Evolutionary conservation across 2,797 vertebrate genomes (phyloP), one percentile per base, ranked within the genome.

Genomic region (Peromyscus eremicus): DNA sequence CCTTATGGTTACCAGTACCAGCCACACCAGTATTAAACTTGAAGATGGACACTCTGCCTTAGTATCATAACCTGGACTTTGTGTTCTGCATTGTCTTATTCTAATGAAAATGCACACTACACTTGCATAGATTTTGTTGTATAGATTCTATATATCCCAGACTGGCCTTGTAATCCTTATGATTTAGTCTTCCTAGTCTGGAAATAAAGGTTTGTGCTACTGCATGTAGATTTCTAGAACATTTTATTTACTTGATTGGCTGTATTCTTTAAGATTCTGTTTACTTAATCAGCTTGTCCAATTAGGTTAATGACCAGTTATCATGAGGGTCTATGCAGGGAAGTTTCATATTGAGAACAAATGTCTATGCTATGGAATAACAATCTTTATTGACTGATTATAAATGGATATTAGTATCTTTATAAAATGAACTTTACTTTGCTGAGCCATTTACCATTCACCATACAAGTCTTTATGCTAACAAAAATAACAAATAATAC

Each of bases 201-300:
- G 10, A 1, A 85, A 49, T 49, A 68, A 0, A 23, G 10, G 62
- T n/a, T 49, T 85, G 29, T 68, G 10, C 17, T 49, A 32, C 29
- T 68, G 43, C 34, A 11, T 49, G 1, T 17, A 62, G 29, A 32
- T 49, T 57, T 90, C 52, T 55, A 77, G 29, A 82, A 21, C 82
- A 71, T 92, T 90, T 92, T 40, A 92, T 71, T 62, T 68, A 76
- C 17, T 76, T 94, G 14, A 6, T 71, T 23, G 37, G 40, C 89
- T 34, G 9, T 66, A 9, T 37, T 91, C 34, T 37, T 92, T 70
- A 91, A 16, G 12, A 83, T 10, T 6, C 83, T 27, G 73, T 49
- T 73, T 82, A 37, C 27, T 73, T 76, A 83, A 81, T 76, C 23
- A 88, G 77, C 17, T 79, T 91, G 43, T 60, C 43, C 93, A 93